Evolutionary conservation across 2,797 vertebrate species (phyloP).

Genomic region (Trichosurus vulpecula): DNA sequence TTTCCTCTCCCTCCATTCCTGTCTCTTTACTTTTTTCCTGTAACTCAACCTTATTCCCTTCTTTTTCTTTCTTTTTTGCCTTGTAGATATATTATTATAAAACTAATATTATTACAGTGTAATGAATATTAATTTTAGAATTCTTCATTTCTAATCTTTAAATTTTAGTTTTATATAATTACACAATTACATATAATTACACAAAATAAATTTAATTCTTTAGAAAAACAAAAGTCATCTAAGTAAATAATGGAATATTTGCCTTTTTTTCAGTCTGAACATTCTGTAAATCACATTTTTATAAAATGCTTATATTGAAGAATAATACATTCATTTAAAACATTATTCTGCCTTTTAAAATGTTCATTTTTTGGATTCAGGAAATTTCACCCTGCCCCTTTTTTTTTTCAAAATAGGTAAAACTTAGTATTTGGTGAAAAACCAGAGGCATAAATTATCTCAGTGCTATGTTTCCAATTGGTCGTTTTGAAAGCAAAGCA

Average conservation of each 20-base stretch:
- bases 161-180: not conserved
- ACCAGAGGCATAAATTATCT: not conserved
- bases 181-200: too few species aligned
- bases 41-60: not conserved
- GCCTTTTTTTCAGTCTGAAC: not conserved
- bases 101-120: not conserved
- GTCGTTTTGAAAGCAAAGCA: not conserved
- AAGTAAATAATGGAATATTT: not conserved
- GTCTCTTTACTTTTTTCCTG: not conserved
- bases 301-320: not conserved
- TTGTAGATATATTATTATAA: not conserved
- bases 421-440: not conserved
- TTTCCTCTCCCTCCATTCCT: not conserved
- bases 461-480: accelerated
- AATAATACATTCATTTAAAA: not conserved
- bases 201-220: not conserved
- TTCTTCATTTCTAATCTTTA: not conserved
- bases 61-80: not conserved
- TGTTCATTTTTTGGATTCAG: not conserved
- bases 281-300: not conserved
- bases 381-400: not conserved
- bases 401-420: not conserved
- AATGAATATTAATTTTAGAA: not conserved
- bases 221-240: not conserved
- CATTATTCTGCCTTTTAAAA: not conserved